Conservation (phyloP, 2,797 vertebrate genomes). For the Cebuella pygmaea region DNA sequence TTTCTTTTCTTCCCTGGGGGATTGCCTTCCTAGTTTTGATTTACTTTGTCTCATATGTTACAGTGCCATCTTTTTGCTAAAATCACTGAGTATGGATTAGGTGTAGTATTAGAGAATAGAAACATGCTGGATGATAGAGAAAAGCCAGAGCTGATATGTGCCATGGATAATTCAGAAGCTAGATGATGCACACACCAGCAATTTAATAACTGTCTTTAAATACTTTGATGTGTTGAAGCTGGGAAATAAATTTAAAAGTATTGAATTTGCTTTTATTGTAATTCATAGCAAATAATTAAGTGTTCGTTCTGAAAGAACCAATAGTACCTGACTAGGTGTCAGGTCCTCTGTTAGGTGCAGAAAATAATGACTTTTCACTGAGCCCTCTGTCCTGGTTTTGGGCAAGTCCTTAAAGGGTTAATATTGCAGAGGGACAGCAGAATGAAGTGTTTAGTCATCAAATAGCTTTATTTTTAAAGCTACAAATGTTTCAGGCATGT, state of each 20-base stretch:
- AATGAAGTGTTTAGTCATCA: conserved; percentile 60
- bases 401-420: conserved; percentile 33
- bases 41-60: neutral
- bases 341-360: neutral
- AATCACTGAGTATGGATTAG: neutral
- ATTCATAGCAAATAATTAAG: conserved; percentile 60
- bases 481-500: conserved; percentile 41
- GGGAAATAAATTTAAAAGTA: conserved; percentile 50
- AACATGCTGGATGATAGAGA: neutral
- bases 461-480: conserved; percentile 60
- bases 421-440: conserved; percentile 26
- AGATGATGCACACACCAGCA: neutral
- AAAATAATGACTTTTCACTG: conserved; percentile 20
- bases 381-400: neutral
- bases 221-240: conserved; percentile 35
- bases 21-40: conserved; percentile 1
- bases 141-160: neutral
- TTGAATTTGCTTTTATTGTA: conserved; percentile 61
- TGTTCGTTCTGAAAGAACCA: conserved; percentile 23
- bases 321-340: neutral
- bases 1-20: neutral
- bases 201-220: conserved; percentile 26
- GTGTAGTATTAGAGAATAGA: neutral
- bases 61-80: neutral
- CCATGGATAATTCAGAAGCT: conserved; percentile 35